Percentiles rank a stretch among this genome's conserved stretches.
Conservation (phyloP, 2,888 invertebrate species). For the Kryphioiulus occultus region DNA sequence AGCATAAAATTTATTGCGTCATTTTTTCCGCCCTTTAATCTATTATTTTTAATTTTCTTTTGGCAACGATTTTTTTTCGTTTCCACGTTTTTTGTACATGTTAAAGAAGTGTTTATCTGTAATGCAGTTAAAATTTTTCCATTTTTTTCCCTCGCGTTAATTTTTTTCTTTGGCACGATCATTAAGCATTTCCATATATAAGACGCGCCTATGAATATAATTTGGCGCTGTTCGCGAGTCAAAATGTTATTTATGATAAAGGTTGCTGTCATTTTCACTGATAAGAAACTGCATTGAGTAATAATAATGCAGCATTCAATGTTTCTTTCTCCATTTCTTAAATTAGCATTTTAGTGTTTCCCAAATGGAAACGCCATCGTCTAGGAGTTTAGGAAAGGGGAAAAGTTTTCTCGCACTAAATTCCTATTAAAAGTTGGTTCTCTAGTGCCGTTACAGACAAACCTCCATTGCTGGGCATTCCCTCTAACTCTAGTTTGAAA, state of each 20-base stretch:
- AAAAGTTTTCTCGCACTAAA: not conserved
- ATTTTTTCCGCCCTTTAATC: constrained; percentile 23
- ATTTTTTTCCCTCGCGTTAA: not conserved
- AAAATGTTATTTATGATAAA: constrained; percentile 23
- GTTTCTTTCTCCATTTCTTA: constrained; percentile 23
- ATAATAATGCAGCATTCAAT: constrained; percentile 23
- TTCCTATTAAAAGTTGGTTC: not conserved
- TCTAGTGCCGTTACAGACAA: not conserved
- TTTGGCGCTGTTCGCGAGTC: constrained; percentile 23
- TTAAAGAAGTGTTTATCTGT: constrained; percentile 23
- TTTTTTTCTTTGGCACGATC: constrained; percentile 23
- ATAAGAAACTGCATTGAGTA: constrained; percentile 23
- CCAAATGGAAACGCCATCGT: constrained; percentile 15
- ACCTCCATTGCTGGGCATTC: not conserved
- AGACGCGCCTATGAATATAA: constrained; percentile 3
- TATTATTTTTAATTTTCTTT: constrained; percentile 23
- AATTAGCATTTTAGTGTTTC: constrained; percentile 23
- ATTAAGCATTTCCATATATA: constrained; percentile 23
- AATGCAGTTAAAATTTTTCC: constrained; percentile 9
- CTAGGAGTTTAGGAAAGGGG: constrained; percentile 12
- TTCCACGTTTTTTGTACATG: not conserved
- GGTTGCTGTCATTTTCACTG: constrained; percentile 23
- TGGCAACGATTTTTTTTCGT: not conserved
- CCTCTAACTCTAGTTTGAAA: no score
- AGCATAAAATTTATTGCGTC: constrained; percentile 14